These are phyloP conservation scores for Tonatia bakeri DNA, from an alignment of 2,113 vertebrate genomes.

Conservation along the genomic window DNA sequence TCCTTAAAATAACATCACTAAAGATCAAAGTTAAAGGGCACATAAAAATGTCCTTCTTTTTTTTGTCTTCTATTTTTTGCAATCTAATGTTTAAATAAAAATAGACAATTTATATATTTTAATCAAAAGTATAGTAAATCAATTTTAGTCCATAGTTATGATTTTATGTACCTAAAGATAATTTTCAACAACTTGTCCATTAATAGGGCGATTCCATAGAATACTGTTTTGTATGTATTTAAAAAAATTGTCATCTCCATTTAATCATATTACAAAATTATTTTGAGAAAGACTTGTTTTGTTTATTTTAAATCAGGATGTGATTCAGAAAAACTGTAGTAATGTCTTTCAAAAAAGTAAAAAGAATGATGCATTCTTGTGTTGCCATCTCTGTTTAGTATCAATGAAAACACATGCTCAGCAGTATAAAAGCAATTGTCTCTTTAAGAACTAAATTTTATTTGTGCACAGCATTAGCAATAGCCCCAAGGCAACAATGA, in stretches of 20 bases:
- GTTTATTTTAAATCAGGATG: constrained; percentile 33
- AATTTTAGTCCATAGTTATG: background rate
- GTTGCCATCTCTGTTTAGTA: constrained; percentile 28
- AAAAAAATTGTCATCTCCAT: background rate
- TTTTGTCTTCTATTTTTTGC: background rate
- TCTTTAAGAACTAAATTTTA: constrained; percentile 36
- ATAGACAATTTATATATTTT: background rate
- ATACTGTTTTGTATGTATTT: background rate
- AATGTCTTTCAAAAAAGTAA: background rate
- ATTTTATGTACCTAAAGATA: background rate
- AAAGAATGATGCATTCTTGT: background rate
- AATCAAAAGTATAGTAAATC: background rate
- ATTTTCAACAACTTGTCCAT: background rate
- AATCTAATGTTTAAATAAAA: background rate
- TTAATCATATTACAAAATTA: background rate
- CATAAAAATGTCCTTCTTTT: background rate
- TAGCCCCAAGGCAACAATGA: constrained; percentile 51
- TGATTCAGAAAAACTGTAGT: background rate
- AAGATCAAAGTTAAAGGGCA: background rate
- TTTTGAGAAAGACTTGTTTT: constrained; percentile 26
- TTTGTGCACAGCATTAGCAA: constrained; percentile 36
- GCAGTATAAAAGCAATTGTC: constrained; percentile 44
- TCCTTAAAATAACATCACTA: background rate
- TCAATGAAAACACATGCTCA: constrained; percentile 12
- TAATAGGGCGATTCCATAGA: background rate